These are phyloP conservation scores for Lagria hirta DNA, from an alignment of 2,888 invertebrate genomes.

Conservation along the genomic window DNA sequence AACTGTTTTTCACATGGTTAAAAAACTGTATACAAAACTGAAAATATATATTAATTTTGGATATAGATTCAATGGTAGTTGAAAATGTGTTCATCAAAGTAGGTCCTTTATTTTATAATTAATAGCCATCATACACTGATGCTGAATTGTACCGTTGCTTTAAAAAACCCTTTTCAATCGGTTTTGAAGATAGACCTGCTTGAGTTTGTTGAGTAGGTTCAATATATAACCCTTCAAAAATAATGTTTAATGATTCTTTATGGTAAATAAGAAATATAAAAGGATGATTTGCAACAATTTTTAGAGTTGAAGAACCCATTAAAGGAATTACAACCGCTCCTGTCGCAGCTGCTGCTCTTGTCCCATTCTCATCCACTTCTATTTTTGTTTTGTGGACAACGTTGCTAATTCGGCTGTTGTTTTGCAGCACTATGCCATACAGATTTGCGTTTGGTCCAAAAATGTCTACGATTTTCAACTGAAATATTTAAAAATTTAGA, in stretches of 20 bases:
- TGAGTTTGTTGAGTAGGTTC: slow-evolving; percentile 54
- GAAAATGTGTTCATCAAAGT: no score
- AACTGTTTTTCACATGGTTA: no score
- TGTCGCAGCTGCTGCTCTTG: slow-evolving; percentile 65
- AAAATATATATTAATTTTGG: no score
- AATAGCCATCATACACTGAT: no score
- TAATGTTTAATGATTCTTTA: slow-evolving; percentile 56
- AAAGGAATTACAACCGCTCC: slow-evolving; percentile 63
- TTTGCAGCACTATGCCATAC: slow-evolving; percentile 57
- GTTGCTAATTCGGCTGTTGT: slow-evolving; percentile 56
- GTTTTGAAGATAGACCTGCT: no score
- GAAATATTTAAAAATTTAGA: slow-evolving; percentile 39
- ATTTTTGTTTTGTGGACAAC: slow-evolving; percentile 66
- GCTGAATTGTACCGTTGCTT: neutral
- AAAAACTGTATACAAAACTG: no score
- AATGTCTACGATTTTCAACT: slow-evolving; percentile 63
- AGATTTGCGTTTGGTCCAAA: slow-evolving; percentile 62
- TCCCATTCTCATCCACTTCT: slow-evolving; percentile 67
- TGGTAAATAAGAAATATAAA: slow-evolving; percentile 69
- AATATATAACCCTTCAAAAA: slow-evolving; percentile 67
- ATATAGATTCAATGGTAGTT: no score
- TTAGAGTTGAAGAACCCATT: slow-evolving; percentile 57
- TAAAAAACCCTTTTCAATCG: neutral
- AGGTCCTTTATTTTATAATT: no score
- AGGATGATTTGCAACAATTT: slow-evolving; percentile 62